These are phyloP conservation scores for Nephila pilipes DNA, from an alignment of 1,140 invertebrate species.

Conservation along the genomic window DNA sequence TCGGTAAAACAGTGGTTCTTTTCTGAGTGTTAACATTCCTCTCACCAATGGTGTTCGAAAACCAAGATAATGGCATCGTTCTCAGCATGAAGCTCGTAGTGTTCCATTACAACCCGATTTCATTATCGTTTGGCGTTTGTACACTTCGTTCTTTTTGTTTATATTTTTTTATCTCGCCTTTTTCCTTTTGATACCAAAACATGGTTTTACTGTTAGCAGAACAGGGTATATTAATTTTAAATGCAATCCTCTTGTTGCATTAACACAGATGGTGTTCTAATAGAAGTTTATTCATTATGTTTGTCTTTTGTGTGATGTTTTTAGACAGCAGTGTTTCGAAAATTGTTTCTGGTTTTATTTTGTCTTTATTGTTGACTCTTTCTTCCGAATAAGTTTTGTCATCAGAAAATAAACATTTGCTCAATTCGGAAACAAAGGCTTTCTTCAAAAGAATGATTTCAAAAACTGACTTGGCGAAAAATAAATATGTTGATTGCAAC, in stretches of 20 bases:
- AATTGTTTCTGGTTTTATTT: not conserved
- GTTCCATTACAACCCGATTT: conserved; percentile 17
- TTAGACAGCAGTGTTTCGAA: not conserved
- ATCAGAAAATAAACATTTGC: no score
- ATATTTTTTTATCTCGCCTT: not conserved
- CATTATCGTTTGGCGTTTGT: not conserved
- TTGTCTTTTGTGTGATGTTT: not conserved
- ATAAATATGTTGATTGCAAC: no score
- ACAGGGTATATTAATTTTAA: conserved; percentile 2
- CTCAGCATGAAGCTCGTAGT: not conserved
- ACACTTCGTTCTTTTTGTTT: not conserved
- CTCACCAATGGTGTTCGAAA: not conserved
- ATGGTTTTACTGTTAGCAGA: conserved; percentile 7
- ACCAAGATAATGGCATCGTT: conserved; percentile 4
- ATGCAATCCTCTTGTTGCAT: not conserved
- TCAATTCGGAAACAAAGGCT: no score
- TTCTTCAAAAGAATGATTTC: no score
- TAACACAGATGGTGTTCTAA: not conserved
- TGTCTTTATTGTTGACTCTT: not conserved
- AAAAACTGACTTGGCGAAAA: no score
- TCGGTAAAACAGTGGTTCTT: not conserved
- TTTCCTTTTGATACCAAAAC: not conserved
- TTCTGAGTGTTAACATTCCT: not conserved
- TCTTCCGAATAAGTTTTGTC: no score
- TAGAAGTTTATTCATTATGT: not conserved